Percentiles rank a stretch among this genome's conserved stretches.
phyloP scores from a whole-genome alignment of 2,888 invertebrate species.

The Chrysodeixis includens region DNA sequence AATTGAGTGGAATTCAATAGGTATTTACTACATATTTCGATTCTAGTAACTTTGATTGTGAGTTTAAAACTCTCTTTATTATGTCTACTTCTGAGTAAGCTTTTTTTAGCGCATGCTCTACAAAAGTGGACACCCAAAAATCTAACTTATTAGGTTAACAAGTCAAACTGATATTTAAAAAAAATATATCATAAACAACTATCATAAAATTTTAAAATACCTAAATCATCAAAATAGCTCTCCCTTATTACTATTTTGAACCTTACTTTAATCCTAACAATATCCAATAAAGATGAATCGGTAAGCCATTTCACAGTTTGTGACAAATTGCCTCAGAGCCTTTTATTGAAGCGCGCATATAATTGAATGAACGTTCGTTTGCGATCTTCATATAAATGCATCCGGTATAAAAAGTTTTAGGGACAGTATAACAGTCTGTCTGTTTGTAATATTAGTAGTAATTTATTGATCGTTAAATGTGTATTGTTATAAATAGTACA shows the following conservation, averaged over 20 bases:
- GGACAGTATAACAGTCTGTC: conserved; percentile 31
- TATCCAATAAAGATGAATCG: conserved; percentile 57
- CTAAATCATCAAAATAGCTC: neutral
- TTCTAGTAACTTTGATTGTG: neutral
- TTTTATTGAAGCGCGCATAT: conserved; percentile 65
- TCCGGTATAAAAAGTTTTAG: conserved; percentile 50
- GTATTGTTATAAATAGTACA: conserved; percentile 17
- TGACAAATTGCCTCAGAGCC: conserved; percentile 68
- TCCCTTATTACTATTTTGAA: conserved; percentile 5
- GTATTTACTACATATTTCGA: too few relatives aligned
- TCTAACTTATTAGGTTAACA: too few relatives aligned
- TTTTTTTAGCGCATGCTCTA: too few relatives aligned
- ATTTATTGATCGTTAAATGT: conserved; percentile 43
- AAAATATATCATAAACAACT: too few relatives aligned
- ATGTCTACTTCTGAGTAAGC: too few relatives aligned
- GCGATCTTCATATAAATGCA: conserved; percentile 52
- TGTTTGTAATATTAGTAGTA: conserved; percentile 44
- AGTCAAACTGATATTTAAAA: too few relatives aligned
- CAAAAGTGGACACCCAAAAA: too few relatives aligned
- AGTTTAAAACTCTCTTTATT: neutral
- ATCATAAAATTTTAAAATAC: too few relatives aligned
- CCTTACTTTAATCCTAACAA: conserved; percentile 14
- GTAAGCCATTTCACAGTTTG: conserved; percentile 59
- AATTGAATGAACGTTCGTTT: conserved; percentile 54
- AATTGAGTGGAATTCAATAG: neutral